Evolutionary conservation across 1,140 invertebrate genomes (phyloP).

Genomic region (Paracyclopina nana): DNA sequence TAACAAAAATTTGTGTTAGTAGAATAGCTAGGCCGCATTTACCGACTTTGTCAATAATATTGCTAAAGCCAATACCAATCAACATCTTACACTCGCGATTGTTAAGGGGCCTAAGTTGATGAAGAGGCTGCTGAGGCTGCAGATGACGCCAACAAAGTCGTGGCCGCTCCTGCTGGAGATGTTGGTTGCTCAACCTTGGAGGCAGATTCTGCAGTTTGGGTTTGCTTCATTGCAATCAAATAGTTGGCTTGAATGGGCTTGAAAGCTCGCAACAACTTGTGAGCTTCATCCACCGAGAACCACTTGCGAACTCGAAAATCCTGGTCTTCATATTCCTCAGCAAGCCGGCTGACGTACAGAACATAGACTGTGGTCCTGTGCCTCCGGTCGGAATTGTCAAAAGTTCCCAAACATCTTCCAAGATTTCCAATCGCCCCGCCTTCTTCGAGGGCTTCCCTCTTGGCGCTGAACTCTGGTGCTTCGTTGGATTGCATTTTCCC

Average conservation of each 20-base stretch:
- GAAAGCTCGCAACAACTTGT: background rate
- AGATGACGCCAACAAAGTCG: too few relatives aligned
- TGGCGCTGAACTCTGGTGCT: background rate
- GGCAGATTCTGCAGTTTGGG: constrained; percentile 8
- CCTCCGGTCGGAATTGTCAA: constrained; percentile 6
- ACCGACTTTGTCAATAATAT: too few relatives aligned
- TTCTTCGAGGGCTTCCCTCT: constrained; percentile 5
- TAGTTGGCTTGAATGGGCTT: constrained; percentile 11
- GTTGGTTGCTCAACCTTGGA: too few relatives aligned
- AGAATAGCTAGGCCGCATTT: too few relatives aligned
- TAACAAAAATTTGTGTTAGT: too few relatives aligned
- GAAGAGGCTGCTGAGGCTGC: too few relatives aligned
- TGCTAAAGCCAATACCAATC: too few relatives aligned
- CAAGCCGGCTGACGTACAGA: background rate
- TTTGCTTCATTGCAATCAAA: constrained; percentile 4
- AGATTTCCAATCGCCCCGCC: constrained; percentile 4
- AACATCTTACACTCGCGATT: too few relatives aligned
- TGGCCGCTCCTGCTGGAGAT: too few relatives aligned
- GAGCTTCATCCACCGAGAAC: constrained; percentile 9
- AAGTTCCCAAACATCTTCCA: background rate
- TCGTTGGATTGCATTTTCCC: constrained; percentile 11
- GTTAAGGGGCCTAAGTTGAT: too few relatives aligned
- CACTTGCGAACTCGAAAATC: background rate
- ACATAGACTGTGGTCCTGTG: constrained; percentile 6
- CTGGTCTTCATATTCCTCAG: constrained; percentile 7